These are phyloP conservation scores for Patella pellucida DNA, from an alignment of 2,888 invertebrate species.

Conservation along the genomic window DNA sequence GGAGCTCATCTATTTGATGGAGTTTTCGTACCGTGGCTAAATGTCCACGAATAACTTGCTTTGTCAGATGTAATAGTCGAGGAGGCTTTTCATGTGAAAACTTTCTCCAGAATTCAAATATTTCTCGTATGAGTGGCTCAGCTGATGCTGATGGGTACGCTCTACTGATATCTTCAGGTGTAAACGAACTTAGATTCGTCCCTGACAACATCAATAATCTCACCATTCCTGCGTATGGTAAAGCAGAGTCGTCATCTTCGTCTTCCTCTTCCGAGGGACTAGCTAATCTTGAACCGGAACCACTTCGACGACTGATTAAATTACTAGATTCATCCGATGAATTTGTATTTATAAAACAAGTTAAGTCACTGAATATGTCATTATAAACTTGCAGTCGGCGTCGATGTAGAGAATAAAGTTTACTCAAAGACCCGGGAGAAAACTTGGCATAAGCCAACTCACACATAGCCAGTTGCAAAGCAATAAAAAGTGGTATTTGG, in stretches of 20 bases:
- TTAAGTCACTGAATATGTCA: too few species aligned
- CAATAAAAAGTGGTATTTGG: too few species aligned
- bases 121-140: constrained; percentile 35
- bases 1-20: constrained; percentile 37
- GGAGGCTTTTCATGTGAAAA: constrained; percentile 27
- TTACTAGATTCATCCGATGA: too few species aligned
- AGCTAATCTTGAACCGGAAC: neutral
- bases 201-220: constrained; percentile 40
- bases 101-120: constrained; percentile 35
- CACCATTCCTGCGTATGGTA: constrained; percentile 44
- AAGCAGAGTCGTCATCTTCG: constrained; percentile 23
- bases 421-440: too few species aligned
- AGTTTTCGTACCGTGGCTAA: constrained; percentile 35
- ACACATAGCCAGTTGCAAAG: too few species aligned
- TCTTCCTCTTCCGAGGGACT: neutral
- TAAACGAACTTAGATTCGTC: constrained; percentile 21
- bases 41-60: constrained; percentile 36
- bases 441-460: too few species aligned
- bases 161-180: constrained; percentile 20
- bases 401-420: too few species aligned
- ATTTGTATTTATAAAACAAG: too few species aligned
- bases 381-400: too few species aligned
- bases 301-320: neutral
- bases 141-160: constrained; percentile 21
- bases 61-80: constrained; percentile 38